A percentile compares a stretch with the other conserved stretches of the same genome.
phyloP scores from a whole-genome alignment of 2,113 vertebrate genomes.

The Naja naja region DNA sequence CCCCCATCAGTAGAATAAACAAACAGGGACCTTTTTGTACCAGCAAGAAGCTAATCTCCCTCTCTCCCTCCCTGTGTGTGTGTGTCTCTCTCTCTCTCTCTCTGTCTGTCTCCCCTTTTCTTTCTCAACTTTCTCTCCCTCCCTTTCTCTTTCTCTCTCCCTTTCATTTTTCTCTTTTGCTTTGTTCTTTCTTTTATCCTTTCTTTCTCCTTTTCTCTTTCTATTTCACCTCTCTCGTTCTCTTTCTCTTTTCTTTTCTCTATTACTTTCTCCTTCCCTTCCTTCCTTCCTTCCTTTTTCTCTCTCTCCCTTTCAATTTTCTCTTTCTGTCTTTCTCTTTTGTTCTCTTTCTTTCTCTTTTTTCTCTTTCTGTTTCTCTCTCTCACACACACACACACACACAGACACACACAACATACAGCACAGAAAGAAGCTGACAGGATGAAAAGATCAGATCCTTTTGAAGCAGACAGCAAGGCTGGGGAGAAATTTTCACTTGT shows the following conservation, averaged over 20 bases:
- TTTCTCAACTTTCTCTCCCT: not conserved
- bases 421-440: not conserved
- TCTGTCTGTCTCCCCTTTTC: not conserved
- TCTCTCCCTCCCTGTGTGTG: not conserved
- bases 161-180: not conserved
- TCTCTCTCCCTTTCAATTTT: too few relatives aligned
- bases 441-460: not conserved
- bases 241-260: too few relatives aligned
- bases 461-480: not conserved
- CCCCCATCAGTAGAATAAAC: not conserved
- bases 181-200: too few relatives aligned
- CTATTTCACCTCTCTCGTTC: too few relatives aligned
- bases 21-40: constrained; percentile 1
- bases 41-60: not conserved
- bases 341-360: too few relatives aligned
- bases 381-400: not conserved
- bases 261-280: too few relatives aligned
- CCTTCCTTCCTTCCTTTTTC: too few relatives aligned
- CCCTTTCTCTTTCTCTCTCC: not conserved
- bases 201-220: not conserved
- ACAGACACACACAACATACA: not conserved
- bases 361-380: too few relatives aligned
- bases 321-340: too few relatives aligned
- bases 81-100: not conserved
- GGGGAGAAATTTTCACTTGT: not conserved